Base-by-base conservation (phyloP, 2,888 invertebrate species). In the Archips crataeganus region DNA sequence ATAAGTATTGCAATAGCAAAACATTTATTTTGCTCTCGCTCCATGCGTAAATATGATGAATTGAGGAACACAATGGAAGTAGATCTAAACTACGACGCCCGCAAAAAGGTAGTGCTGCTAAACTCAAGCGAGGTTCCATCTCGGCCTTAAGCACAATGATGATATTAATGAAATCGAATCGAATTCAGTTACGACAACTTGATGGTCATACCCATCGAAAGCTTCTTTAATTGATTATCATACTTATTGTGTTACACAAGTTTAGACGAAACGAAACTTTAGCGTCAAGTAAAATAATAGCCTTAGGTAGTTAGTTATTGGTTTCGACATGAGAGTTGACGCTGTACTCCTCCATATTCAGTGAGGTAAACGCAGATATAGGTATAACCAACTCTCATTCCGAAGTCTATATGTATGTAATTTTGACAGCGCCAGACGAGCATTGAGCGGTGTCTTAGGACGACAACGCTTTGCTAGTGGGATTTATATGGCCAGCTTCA, bases 381-480 rank as follows among this genome's bases (percentile, higher is more conserved):
- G 4, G 39, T 6, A 23, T 15, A 15, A 15, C 2, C 9, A 54
- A 23, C 23, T 54, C 23, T 54, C 9, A 57, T 57, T 11, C 11
- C 3, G 57, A 57, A 57, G 32, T 23, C 32, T 57, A 57, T 32
- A 32, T n/a, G n/a, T n/a, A n/a, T 32, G n/a, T 15, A 36, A 67
- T 62, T 65, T 72, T 45, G 61, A 60, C 32, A 51, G 62, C 47
- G 23, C 59, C 32, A 64, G 68, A 69, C 39, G 64, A 66, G 75
- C 70, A 75, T 76, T 76, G 77, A 75, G 76, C 79, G 77, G 76
- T 79, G 78, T 79, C 75, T 42, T 59, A 64, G 61, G 69, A 71
- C 71, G 62, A 69, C 77, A 74, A 74, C 68, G 79, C 79, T 80
- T 79, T 80, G 78, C 79, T 79, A 79, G 79, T 76, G 70, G 80